Base-by-base conservation (phyloP, 2,113 vertebrate species). In the Atlantisia rogersi region DNA sequence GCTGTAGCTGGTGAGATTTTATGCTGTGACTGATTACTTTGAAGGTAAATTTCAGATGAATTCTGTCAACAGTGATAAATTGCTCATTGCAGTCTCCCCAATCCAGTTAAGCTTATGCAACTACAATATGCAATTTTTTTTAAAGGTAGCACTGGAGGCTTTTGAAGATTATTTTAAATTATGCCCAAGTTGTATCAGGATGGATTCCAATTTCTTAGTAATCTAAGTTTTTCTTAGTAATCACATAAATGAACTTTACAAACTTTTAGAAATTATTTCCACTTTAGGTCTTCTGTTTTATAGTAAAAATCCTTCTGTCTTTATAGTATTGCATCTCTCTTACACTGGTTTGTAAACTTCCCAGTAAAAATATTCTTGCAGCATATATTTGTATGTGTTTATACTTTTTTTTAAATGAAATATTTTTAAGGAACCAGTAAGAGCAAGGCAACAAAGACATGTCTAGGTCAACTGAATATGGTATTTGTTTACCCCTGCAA, bases 21-120 rank as follows among this genome's bases (percentile, higher is more conserved):
- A 37, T 82, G 39, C 58, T 82, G 46, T 70, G 67, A 92, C 48
- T 80, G 63, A 96, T 92, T 82, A 76, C 53, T 83, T 80, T 53
- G n/a, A 91, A 50, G 71, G 64, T 90, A 86, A 75, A 89, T 89
- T 95, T 90, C 86, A 39, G n/a, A 62, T 92, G 1, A 83, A 70
- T 92, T 80, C 82, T 94, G 69, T 92, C 92, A 86, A 12, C 58
- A 53, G 2, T 92, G 78, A 91, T 93, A 79, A 92, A 88, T 90
- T 88, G 53, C n/a, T 86, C 40, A 39, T 86, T 86, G 55, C 76
- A 63, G 46, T 86, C 71, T 92, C 86, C 64, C 60, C 55, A 77
- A 2, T 86, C 68, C 78, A 70, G 68, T 80, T 88, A 63, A 92
- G n/a, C 32, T 93, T 74, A 82, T 94, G 28, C 44, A 90, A 40